These are phyloP conservation scores for Edolisoma coerulescens DNA, from an alignment of 2,113 vertebrate genomes.

Conservation along the genomic window DNA sequence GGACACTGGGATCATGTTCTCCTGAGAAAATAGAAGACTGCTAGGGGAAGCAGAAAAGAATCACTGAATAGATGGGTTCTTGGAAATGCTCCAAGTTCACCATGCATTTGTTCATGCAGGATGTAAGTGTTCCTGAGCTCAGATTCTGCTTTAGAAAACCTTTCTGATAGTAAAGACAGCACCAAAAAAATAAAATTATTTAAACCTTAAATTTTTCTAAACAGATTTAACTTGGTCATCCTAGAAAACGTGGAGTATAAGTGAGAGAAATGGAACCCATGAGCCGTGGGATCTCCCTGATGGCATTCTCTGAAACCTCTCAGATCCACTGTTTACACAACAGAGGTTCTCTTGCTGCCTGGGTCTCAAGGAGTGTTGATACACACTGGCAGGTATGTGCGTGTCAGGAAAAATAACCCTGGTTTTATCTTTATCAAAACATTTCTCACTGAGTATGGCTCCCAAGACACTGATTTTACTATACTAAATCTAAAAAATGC, in stretches of 20 bases:
- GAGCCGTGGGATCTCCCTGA: neutral
- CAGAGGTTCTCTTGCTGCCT: neutral
- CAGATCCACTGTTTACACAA: neutral
- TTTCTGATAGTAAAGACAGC: neutral
- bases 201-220: neutral
- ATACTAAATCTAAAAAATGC: neutral
- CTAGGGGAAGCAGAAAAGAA: neutral
- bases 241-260: neutral
- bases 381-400: neutral
- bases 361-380: neutral
- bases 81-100: neutral
- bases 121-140: neutral
- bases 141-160: neutral
- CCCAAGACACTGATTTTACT: neutral
- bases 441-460: neutral
- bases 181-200: neutral
- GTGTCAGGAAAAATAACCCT: neutral
- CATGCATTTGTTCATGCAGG: accelerated
- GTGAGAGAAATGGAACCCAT: neutral
- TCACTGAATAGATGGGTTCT: neutral
- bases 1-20: neutral
- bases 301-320: neutral
- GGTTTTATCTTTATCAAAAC: neutral
- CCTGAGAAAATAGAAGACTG: neutral
- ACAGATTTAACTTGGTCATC: neutral